Percentiles rank a stretch among this genome's conserved stretches.
Evolutionary conservation across 2,888 invertebrate species (phyloP).

Genomic region (Mermis nigrescens): DNA sequence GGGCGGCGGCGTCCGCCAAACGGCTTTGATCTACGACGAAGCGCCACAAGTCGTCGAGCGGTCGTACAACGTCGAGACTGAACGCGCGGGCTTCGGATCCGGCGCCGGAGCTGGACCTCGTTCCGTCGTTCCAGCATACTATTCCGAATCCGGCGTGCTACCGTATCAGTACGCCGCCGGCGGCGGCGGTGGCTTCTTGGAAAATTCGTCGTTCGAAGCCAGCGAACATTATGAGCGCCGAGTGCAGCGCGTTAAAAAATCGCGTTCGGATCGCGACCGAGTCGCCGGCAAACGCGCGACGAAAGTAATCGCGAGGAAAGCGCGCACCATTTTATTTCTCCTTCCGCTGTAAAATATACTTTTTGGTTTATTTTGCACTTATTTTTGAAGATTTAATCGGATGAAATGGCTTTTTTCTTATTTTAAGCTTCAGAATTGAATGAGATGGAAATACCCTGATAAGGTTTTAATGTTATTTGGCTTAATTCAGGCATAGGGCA

Average conservation of each 20-base stretch:
- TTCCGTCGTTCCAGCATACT: too few species aligned
- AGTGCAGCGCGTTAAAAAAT: conserved; percentile 19
- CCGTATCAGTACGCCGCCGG: not conserved
- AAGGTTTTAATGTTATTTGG: too few species aligned
- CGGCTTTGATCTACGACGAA: conserved; percentile 32
- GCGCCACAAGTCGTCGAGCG: conserved; percentile 60
- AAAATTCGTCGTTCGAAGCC: conserved; percentile 28
- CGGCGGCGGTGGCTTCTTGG: conserved; percentile 22
- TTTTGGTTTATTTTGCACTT: too few species aligned
- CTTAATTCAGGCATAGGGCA: too few species aligned
- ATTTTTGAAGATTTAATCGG: too few species aligned
- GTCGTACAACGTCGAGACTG: conserved; percentile 30
- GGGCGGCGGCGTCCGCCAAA: conserved; percentile 28
- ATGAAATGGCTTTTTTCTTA: too few species aligned
- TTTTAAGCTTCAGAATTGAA: too few species aligned
- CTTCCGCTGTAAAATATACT: too few species aligned
- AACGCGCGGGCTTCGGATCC: conserved; percentile 12
- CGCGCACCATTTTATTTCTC: too few species aligned
- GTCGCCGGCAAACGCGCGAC: not conserved
- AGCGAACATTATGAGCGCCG: conserved; percentile 31
- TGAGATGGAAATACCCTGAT: too few species aligned
- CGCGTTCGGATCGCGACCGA: not conserved
- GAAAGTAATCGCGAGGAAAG: not conserved
- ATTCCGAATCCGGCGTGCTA: too few species aligned
- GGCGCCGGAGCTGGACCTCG: too few species aligned